Evolutionary conservation across 2,797 vertebrate species (phyloP).

Genomic region (Cossypha polioptera): DNA sequence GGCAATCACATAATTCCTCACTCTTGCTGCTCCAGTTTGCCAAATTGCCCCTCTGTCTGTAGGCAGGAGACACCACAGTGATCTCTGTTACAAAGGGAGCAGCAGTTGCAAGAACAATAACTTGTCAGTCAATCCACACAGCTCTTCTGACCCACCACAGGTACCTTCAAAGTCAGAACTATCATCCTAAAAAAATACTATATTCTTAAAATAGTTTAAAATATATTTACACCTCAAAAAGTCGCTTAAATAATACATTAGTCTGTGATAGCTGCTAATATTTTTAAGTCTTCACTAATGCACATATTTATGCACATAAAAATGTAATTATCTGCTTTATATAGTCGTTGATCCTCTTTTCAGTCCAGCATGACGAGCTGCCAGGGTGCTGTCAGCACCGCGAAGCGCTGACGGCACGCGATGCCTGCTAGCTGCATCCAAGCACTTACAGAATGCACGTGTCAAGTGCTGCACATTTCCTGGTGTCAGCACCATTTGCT

Average conservation of each 20-base stretch:
- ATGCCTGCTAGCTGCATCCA: background rate
- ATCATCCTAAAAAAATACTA: background rate
- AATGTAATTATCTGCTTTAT: background rate
- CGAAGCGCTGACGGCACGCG: background rate
- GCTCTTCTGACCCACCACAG: background rate
- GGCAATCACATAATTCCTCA: background rate
- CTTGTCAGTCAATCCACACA: background rate
- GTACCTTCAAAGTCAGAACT: background rate
- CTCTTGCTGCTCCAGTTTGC: background rate
- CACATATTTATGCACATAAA: background rate
- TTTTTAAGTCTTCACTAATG: background rate
- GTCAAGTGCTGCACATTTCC: slow-evolving; percentile 49
- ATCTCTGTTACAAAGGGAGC: background rate
- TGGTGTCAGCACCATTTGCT: slow-evolving; percentile 42
- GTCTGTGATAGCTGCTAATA: background rate
- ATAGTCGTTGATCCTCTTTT: background rate
- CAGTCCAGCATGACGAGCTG: background rate
- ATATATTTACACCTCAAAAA: background rate
- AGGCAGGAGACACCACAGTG: background rate
- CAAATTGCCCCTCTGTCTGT: background rate
- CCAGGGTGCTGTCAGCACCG: slow-evolving; percentile 17
- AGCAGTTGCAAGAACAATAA: background rate
- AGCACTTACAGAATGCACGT: background rate
- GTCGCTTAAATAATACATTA: slow-evolving; percentile 12
- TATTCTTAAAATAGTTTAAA: background rate